A percentile compares a stretch with the other conserved stretches of the same genome.
Conservation (phyloP, 2,888 invertebrate species). For the Clunio marinus region DNA sequence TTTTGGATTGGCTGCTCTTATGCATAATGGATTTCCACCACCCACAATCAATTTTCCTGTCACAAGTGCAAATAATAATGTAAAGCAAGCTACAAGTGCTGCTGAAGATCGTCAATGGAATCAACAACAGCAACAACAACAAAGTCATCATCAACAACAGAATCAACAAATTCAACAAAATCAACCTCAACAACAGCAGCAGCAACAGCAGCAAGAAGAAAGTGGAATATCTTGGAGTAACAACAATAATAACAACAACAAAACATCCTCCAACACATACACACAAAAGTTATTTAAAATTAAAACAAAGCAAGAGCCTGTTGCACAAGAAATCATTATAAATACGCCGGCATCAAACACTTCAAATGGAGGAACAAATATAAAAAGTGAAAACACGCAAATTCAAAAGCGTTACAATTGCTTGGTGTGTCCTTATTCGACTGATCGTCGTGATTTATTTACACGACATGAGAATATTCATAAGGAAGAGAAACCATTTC, state of each 20-base stretch:
- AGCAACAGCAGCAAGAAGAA: conserved; percentile 41
- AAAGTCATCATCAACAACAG: conserved; percentile 15
- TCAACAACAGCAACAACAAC: conserved; percentile 39
- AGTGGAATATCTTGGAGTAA: conserved; percentile 2
- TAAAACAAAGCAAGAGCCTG: conserved; percentile 37
- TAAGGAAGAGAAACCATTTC: conserved; percentile 88
- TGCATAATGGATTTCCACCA: conserved; percentile 69
- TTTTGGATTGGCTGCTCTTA: conserved; percentile 70
- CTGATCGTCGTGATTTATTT: conserved; percentile 84
- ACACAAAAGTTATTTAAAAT: conserved; percentile 35
- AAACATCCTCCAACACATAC: conserved; percentile 10
- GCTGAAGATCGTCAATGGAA: conserved; percentile 42
- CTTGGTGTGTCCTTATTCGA: conserved; percentile 83
- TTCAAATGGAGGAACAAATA: not conserved
- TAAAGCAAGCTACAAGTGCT: conserved; percentile 42
- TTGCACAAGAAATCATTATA: conserved; percentile 23
- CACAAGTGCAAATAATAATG: conserved; percentile 43
- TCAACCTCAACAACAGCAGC: conserved; percentile 15
- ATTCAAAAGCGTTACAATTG: conserved; percentile 75
- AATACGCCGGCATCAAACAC: not conserved
- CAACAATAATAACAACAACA: too few species aligned
- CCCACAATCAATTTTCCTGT: conserved; percentile 55
- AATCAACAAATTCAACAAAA: conserved; percentile 15
- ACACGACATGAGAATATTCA: conserved; percentile 92
- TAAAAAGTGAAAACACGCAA: conserved; percentile 41